phyloP scores from a whole-genome alignment of 2,888 invertebrate genomes.

The Brenthis daphne region DNA sequence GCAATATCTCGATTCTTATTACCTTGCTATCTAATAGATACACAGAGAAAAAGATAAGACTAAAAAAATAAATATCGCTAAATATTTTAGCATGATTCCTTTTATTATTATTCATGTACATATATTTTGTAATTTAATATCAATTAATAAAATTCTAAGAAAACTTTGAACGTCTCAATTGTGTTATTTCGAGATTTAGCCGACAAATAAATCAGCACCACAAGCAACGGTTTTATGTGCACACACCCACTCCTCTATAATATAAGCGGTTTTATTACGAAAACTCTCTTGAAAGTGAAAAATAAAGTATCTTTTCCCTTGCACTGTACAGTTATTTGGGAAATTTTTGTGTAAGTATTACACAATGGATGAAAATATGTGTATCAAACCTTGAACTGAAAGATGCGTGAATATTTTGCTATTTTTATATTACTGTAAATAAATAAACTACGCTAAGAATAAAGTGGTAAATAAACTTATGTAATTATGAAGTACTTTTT shows the following conservation, averaged over 20 bases:
- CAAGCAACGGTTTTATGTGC: slow-evolving; percentile 31
- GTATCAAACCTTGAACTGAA: slow-evolving; percentile 36
- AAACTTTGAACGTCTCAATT: slow-evolving; percentile 6
- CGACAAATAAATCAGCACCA: slow-evolving; percentile 35
- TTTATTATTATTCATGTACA: too few species aligned
- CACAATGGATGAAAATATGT: slow-evolving; percentile 33
- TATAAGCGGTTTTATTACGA: slow-evolving; percentile 8
- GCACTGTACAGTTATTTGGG: slow-evolving; percentile 20
- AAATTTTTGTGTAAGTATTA: slow-evolving; percentile 33
- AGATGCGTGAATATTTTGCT: slow-evolving; percentile 28
- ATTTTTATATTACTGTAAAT: slow-evolving; percentile 22
- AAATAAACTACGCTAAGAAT: slow-evolving; percentile 5
- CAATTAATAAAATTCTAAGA: slow-evolving; percentile 12
- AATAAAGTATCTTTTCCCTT: slow-evolving; percentile 22
- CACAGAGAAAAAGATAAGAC: too few species aligned
- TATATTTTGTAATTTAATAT: neutral
- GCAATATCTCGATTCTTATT: too few species aligned
- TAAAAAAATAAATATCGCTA: too few species aligned
- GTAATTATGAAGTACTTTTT: too few species aligned
- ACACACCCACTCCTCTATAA: slow-evolving; percentile 33
- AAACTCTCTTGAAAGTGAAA: neutral
- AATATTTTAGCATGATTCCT: too few species aligned
- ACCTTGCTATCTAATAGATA: too few species aligned
- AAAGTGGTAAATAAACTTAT: neutral
- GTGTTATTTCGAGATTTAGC: slow-evolving; percentile 33